Evolutionary conservation across 1,140 invertebrate genomes (phyloP), one percentile per base, ranked within the genome.

Genomic region (Ditylenchus dipsaci): DNA sequence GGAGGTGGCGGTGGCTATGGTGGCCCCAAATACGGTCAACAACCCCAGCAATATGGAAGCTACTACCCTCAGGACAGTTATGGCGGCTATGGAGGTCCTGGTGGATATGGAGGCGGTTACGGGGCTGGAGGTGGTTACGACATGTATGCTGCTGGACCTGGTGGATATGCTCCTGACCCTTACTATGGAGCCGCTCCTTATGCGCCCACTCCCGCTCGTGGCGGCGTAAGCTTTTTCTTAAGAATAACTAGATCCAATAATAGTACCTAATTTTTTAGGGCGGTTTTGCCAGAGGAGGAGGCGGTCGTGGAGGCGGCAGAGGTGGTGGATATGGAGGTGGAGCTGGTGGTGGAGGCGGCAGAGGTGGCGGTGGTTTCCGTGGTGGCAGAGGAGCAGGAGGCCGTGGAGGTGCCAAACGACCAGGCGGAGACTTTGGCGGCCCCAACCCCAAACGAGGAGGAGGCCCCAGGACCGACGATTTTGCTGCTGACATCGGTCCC

Each of bases 381-480:
- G 47, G 43, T 63, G 68, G 11, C 43, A 57, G 38, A 33, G 47
- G 42, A 26, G 45, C 23, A 26, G 74, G 74, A 23, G 30, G 27
- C 21, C 43, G 74, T 49, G 62, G 73, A 27, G 30, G 73, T 30
- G 45, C 49, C 11, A 74, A 74, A 29, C 43, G 69, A 53, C 47
- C 76, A n/a, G 62, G 75, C 29, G 77, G 68, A 23, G 72, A 73
- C 47, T 63, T 56, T 42, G 56, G 49, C 21, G 79, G 79, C n/a
- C 79, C 79, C 9, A 78, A 78, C 11, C 74, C 81, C 19, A 81
- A 81, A 45, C 73, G 81, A 23, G 79, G 79, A 33, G 74, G 74
- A 38, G 33, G 33, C 3, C 33, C 33, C 3, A 38, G 33, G 11
- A 38, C 3, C 29, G 53, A 49, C 3, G 69, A 71, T 43, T 71